A percentile compares a stretch with the other conserved stretches of the same genome.
Evolutionary conservation across 2,888 invertebrate genomes (phyloP).

Genomic region (Cybosia mesomella): DNA sequence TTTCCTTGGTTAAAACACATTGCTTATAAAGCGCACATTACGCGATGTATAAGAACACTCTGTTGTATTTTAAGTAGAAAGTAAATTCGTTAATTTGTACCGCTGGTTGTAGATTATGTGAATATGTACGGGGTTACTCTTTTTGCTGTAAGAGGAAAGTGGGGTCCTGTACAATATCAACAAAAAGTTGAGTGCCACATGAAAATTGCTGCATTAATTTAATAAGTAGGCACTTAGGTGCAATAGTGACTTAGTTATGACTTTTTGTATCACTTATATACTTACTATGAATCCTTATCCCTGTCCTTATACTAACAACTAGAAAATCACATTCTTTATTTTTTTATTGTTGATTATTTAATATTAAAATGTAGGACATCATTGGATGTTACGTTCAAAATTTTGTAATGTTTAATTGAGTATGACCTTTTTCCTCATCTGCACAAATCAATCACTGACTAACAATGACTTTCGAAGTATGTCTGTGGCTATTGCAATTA

Average conservation of each 20-base stretch:
- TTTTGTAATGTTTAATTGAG: no score
- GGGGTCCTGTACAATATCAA: constrained; percentile 11
- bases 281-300: not conserved
- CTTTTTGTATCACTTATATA: not conserved
- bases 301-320: not conserved
- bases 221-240: not conserved
- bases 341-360: no score
- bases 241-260: not conserved
- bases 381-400: no score
- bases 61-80: not conserved
- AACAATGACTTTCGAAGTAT: no score
- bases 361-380: no score
- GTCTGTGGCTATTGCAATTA: no score
- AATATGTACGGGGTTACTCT: constrained; percentile 6
- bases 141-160: constrained; percentile 15
- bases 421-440: no score
- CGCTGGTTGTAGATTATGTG: not conserved
- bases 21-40: not conserved
- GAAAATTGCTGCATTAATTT: not conserved
- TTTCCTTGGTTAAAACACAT: not conserved
- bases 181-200: constrained; percentile 9
- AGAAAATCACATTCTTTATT: no score
- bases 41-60: not conserved
- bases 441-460: no score
- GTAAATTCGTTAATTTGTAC: not conserved